A percentile compares a stretch with the other conserved stretches of the same genome.
phyloP scores from a whole-genome alignment of 2,113 vertebrate genomes.

The Eclectus roratus region DNA sequence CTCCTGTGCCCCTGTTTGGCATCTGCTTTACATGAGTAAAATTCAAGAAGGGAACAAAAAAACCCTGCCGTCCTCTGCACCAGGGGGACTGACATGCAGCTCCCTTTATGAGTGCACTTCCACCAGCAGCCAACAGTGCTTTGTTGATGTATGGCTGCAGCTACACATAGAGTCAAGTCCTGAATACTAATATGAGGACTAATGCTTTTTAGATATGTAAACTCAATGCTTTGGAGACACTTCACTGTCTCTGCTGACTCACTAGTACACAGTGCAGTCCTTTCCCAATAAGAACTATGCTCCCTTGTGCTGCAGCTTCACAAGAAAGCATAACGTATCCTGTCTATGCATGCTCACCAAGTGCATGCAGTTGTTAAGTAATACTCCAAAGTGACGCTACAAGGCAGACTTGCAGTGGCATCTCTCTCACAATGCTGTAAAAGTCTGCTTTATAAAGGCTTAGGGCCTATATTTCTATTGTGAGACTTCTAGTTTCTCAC shows the following conservation, averaged over 20 bases:
- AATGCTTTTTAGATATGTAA: neutral
- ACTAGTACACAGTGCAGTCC: neutral
- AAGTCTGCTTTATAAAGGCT: neutral
- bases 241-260: neutral
- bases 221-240: neutral
- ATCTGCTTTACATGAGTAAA: neutral
- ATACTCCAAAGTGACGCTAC: neutral
- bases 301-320: neutral
- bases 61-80: fast-evolving
- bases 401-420: neutral
- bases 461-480: neutral
- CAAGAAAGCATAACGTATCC: neutral
- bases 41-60: neutral
- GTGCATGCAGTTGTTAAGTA: neutral
- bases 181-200: neutral
- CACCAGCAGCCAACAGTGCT: neutral
- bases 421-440: neutral
- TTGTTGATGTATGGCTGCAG: neutral
- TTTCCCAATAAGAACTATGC: neutral
- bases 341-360: neutral
- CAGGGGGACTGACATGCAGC: neutral
- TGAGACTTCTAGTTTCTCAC: neutral
- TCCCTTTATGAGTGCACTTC: neutral
- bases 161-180: neutral
- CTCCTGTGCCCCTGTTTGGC: too few species aligned